These are phyloP conservation scores for Phallusia fumigata DNA, from an alignment of 23 tunicate genomes.

Conservation along the genomic window DNA sequence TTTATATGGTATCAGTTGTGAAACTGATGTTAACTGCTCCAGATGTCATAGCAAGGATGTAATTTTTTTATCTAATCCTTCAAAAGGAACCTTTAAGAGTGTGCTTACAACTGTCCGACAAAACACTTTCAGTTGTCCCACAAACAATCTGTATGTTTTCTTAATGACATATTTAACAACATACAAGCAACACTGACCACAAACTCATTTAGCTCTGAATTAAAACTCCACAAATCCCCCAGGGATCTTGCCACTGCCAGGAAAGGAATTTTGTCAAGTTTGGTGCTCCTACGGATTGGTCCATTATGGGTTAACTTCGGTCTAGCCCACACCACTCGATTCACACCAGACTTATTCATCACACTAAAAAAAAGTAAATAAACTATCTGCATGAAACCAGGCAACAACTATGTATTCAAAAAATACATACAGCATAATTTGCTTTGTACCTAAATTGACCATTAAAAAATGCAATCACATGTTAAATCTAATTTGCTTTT, in stretches of 20 bases:
- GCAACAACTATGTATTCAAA: no score
- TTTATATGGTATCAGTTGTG: neutral
- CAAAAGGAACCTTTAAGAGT: no score
- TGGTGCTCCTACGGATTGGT: slow-evolving; percentile 88
- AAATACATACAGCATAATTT: no score
- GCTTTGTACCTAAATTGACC: no score
- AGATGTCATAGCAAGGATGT: neutral
- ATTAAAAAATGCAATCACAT: no score
- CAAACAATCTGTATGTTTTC: no score
- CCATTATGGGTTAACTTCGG: slow-evolving; percentile 85
- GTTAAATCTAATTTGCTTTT: no score
- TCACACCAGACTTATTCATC: slow-evolving; percentile 90
- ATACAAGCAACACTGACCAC: slow-evolving; percentile 61
- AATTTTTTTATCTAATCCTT: neutral
- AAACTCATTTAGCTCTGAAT: slow-evolving; percentile 71
- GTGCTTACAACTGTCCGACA: no score
- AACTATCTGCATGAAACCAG: neutral
- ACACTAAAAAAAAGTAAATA: slow-evolving; percentile 50
- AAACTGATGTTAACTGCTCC: no score
- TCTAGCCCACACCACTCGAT: slow-evolving; percentile 94
- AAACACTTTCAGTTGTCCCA: no score
- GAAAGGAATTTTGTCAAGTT: slow-evolving; percentile 95
- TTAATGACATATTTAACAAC: no score
- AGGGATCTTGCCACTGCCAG: slow-evolving; percentile 90
- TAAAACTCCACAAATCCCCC: slow-evolving; percentile 96